Evolutionary conservation across 2,888 invertebrate genomes (phyloP), one percentile per base, ranked within the genome.

Genomic region (Nysson spinosus): DNA sequence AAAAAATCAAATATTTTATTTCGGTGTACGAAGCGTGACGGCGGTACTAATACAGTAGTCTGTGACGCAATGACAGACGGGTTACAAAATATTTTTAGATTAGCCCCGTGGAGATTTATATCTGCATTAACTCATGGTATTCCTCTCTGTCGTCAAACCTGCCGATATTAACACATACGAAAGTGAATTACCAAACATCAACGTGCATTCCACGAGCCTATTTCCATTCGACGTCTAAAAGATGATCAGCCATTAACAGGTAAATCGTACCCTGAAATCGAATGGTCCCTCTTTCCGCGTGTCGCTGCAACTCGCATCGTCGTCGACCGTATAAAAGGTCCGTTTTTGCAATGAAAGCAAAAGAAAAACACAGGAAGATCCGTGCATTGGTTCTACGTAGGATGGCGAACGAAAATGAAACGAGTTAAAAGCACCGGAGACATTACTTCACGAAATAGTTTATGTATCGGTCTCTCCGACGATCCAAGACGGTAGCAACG

Each of bases 401-500:
- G 43, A 50, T 26, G 51, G 42, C 42, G 44, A 47, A 26, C 42
- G 17, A 16, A 42, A 54, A 55, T 49, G 62, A 61, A 55, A 34
- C 20, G 26, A n/a, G 9, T 28, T 42, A 28, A 43, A 43, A 50
- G 19, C 16, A 22, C n/a, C 39, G 17, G 42, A 28, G 63, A 57
- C 58, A 54, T 67, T 63, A 60, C 70, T 74, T 75, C 47, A 63
- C 60, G 63, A 44, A 62, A 62, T 68, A 66, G 52, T 55, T 62
- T 44, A 28, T 46, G 46, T 57, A 63, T 39, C 51, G 22, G 44
- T 19, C 20, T 16, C 43, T 47, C 6, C 42, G 47, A 20, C 28
- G 62, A 66, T 74, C 75, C 74, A 79, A 47, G 51, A 65, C 65
- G 70, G 83, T 83, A 81, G 82, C 81, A 51, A 3, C 49, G 49